Base-by-base conservation (phyloP, 2,888 invertebrate genomes). In the Dinocampus coccinellae region DNA sequence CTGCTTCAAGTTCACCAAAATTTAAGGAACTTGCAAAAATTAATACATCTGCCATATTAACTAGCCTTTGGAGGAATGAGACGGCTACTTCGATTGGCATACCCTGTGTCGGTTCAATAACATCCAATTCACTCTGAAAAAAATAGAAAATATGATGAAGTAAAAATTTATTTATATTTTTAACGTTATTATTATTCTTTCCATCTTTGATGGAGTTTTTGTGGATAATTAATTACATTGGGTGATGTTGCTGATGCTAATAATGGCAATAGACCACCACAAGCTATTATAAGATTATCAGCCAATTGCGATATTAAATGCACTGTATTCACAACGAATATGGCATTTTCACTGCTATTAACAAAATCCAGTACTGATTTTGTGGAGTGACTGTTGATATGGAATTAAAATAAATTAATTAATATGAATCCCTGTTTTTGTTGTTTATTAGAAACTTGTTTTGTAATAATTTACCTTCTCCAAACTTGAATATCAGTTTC, bases 321-420 rank as follows among this genome's bases (percentile, higher is more conserved):
- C 61, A 99, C 98, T 3, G 99, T 98, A 89, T 99, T 99, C 75
- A 99, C 98, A 72, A 99, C 99, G 89, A 99, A 99, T 80, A 99
- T 97, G 26, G 97, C 97, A 88, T 99, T 98, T 88, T 99, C 99
- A 85, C 96, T 95, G 89, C 97, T 96, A 89, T 99, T 99, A 78
- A 99, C 98, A 89, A 98, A 97, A 89, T 99, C 98, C 83, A 99
- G 92, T 78, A 99, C 97, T 39, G 97, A 97, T 88, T 98, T 98
- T 7, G 97, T 97, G 1, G 97, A 97, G 86, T 98, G 97, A 87
- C 97, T 97, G 85, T 33, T 11, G 11, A 26, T 4, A 57, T 4
- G 89, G 88, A 61, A 73, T 76, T 75, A 52, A 67, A 52, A 34
- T 16, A n/a, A 47, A 3, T 58, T 22, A n/a, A 62, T 36, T 65